Base-by-base conservation (phyloP, 2,888 invertebrate genomes). In the Imbricaverruca yamaguchii region DNA sequence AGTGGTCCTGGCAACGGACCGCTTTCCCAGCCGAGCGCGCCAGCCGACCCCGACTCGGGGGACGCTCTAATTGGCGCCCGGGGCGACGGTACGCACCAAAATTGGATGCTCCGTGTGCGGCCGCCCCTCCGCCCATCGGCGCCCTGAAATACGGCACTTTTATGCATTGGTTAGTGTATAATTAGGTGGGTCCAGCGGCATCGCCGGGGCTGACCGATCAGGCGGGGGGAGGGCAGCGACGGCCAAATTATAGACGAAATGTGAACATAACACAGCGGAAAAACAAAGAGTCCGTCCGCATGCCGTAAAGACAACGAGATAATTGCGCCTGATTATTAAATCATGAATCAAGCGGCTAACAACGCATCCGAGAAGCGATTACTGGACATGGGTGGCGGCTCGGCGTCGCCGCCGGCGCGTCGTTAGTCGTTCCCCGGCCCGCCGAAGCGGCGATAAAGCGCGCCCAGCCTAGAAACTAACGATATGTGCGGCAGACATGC, bases 121-220 rank as follows among this genome's bases (percentile, higher is more conserved):
- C 65, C 23, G 23, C 23, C 23, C 18, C 21, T 21, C 65, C 65
- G 23, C 65, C 23, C 65, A 65, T 65, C 65, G 23, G n/a, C 65
- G 9, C 23, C 3, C n/a, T 65, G 23, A 65, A 65, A 65, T 65
- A 65, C 65, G 23, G 65, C 65, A n/a, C 65, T 23, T 65, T 65
- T 65, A 65, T 65, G 65, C 65, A 65, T 23, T 23, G 23, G 23
- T 9, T 59, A 9, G 65, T 23, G 12, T 23, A 23, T 65, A 65
- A 65, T 65, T 65, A 65, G n/a, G 65, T n/a, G n/a, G 65, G 23
- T n/a, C 12, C 15, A 63, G 21, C 18, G 63, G 18, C 63, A 15
- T 63, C 15, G 21, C 21, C 63, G 9, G 63, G 63, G 1, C 63
- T 1, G 23, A 79, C 89, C 89, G 11, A 88, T 88, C 57, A 89